Percentiles rank a stretch among this genome's conserved stretches.
Evolutionary conservation across 2,797 vertebrate genomes (phyloP).

Genomic region (Manis pentadactyla): DNA sequence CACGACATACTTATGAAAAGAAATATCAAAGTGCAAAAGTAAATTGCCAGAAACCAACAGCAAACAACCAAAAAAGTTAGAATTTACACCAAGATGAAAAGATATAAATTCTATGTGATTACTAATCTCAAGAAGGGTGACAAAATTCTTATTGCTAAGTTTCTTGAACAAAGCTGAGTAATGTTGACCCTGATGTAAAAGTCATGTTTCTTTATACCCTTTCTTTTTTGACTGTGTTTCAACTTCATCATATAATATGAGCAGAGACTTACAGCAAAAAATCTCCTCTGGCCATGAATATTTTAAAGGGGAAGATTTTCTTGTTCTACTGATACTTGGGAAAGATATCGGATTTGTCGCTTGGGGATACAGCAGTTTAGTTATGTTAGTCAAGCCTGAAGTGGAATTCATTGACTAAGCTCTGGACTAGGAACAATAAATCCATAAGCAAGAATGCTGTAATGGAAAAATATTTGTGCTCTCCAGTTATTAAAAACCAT

Average conservation of each 20-base stretch:
- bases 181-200: background rate
- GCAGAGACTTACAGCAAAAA: too few species aligned
- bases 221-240: constrained; percentile 15
- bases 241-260: background rate
- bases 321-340: constrained; percentile 41
- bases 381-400: constrained; percentile 1
- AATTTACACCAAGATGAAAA: background rate
- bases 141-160: background rate
- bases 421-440: background rate
- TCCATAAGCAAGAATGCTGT: background rate
- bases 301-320: constrained; percentile 30
- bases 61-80: background rate
- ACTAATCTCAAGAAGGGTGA: background rate
- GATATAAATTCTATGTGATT: background rate
- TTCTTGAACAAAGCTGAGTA: background rate
- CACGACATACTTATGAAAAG: background rate
- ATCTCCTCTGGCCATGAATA: background rate
- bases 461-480: background rate
- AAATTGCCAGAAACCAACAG: background rate
- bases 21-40: background rate
- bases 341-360: constrained; percentile 26
- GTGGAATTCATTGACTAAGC: constrained; percentile 38
- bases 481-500: background rate
- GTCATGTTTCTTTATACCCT: background rate
- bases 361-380: background rate